Conservation (phyloP, 2,113 vertebrate genomes). For the Phoenicopterus ruber region DNA sequence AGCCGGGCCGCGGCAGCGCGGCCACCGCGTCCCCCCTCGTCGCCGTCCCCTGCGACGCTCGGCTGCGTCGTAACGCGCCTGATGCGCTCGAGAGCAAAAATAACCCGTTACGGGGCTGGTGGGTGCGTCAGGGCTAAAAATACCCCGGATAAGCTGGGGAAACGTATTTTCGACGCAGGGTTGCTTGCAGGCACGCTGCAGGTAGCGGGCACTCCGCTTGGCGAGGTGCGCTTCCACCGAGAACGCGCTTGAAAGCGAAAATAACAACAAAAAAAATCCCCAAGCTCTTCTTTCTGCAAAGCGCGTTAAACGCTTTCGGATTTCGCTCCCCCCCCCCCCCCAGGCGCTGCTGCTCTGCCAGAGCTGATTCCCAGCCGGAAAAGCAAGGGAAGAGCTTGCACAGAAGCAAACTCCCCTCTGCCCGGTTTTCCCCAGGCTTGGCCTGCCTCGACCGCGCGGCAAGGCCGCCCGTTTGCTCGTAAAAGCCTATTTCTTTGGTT, state of each 20-base stretch:
- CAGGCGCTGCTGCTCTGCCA: fast-evolving
- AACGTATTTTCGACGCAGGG: not conserved
- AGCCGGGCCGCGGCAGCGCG: no score
- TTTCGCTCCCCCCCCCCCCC: not conserved
- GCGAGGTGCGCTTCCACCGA: not conserved
- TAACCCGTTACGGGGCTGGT: not conserved
- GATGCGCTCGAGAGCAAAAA: conserved; percentile 1
- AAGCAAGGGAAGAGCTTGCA: not conserved
- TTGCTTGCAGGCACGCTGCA: not conserved
- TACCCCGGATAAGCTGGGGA: not conserved
- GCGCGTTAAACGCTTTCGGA: fast-evolving
- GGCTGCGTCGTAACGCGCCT: not conserved
- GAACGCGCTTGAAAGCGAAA: not conserved
- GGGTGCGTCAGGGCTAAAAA: conserved; percentile 40
- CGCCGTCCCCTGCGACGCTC: not conserved
- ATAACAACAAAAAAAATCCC: not conserved
- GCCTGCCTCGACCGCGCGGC: fast-evolving
- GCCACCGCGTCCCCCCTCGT: not conserved
- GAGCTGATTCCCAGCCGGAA: not conserved
- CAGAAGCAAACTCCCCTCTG: not conserved
- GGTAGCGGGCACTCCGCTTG: not conserved
- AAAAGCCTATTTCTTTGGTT: fast-evolving
- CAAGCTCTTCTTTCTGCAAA: not conserved
- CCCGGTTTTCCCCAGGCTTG: fast-evolving
- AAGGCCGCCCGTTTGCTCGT: fast-evolving